Base-by-base conservation (phyloP, 2,797 vertebrate species). In the Sebastes alutus region DNA sequence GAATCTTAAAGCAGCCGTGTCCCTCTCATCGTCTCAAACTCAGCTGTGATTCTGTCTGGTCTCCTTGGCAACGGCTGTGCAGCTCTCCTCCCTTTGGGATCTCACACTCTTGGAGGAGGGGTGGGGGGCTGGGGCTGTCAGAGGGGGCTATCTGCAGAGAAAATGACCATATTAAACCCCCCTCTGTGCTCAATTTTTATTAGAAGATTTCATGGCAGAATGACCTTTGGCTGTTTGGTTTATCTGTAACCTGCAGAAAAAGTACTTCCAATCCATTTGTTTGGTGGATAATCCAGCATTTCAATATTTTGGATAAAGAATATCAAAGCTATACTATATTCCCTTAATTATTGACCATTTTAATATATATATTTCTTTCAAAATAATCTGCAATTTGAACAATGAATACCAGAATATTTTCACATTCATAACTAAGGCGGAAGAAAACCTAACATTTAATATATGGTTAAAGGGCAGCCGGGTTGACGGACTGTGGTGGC, bases 11-110 rank as follows among this genome's bases (percentile, higher is more conserved):
- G 75, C 77, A 81, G 60, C 72, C 16, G 6, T 77, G 63, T 72
- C 52, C 42, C 54, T 68, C 63, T 84, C 78, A 77, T 81, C 60
- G 22, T 82, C 82, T 88, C 60, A 68, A 77, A 81, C 74, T 83
- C 71, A 69, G 70, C 85, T 77, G 76, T 54, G 73, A 76, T 83
- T 79, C 66, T 66, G 83, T 87, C 86, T 83, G 63, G 87, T 93
- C 71, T 85, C 90, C 86, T 58, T 86, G 88, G 87, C 73, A 87
- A 91, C 86, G 1, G 69, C 33, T 78, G 67, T 77, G 75, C 72
- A 29, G 68, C 72, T 79, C 67, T 62, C 69, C 80, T 72, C 84
- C 89, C 87, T 77, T 10, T 78, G 80, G 84, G 82, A 83, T 83
- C 71, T 61, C 54, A 4, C 49, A 20, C 14, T 59, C 18, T 49